phyloP scores from a whole-genome alignment of 1,140 invertebrate species.

The Phymorhynchus buccinoides region DNA sequence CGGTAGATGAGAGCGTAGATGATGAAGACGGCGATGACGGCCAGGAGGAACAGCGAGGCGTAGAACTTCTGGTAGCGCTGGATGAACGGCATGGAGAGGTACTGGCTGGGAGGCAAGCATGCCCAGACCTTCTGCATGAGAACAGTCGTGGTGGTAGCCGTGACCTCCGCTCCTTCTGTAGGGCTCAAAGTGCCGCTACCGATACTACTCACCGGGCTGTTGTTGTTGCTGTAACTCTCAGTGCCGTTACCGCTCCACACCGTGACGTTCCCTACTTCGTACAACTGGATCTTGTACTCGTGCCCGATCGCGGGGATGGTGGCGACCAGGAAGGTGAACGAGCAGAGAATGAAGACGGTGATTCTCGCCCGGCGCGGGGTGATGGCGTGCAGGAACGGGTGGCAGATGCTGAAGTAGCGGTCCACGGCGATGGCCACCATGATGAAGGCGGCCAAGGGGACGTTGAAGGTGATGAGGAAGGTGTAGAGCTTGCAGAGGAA shows the following conservation, averaged over 20 bases:
- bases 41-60: slow-evolving; percentile 60
- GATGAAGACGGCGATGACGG: slow-evolving; percentile 58
- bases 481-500: slow-evolving; percentile 67
- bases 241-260: background rate
- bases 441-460: slow-evolving; percentile 70
- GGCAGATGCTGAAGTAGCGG: slow-evolving; percentile 72
- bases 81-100: slow-evolving; percentile 52
- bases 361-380: slow-evolving; percentile 63
- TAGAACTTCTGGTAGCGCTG: slow-evolving; percentile 61
- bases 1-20: slow-evolving; percentile 63
- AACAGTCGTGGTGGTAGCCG: background rate
- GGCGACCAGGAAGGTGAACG: slow-evolving; percentile 64
- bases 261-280: background rate
- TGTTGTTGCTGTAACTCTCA: background rate
- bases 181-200: background rate
- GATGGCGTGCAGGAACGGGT: slow-evolving; percentile 67
- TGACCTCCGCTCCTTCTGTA: too few relatives aligned
- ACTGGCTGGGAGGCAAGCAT: slow-evolving; percentile 50
- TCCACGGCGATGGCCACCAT: slow-evolving; percentile 73
- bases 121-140: background rate
- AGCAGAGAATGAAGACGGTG: slow-evolving; percentile 56
- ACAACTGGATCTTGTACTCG: slow-evolving; percentile 39
- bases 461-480: slow-evolving; percentile 68
- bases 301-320: slow-evolving; percentile 62
- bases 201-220: background rate